Evolutionary conservation across 2,113 vertebrate genomes (phyloP).

Genomic region (Scalopus aquaticus): DNA sequence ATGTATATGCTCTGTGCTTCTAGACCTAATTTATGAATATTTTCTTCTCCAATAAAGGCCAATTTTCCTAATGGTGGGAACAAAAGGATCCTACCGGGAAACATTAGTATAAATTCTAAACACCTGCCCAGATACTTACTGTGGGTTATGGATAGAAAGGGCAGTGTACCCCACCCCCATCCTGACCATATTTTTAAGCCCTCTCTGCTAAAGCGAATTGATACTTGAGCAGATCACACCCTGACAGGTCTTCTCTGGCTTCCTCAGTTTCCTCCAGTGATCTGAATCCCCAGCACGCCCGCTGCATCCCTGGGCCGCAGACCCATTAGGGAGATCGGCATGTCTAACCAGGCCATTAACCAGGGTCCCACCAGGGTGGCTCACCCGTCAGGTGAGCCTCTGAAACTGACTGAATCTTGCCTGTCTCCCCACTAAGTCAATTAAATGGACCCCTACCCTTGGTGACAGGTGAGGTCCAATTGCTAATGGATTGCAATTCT

Average conservation of each 20-base stretch:
- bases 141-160: neutral
- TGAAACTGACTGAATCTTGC: neutral
- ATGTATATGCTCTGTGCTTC: conserved; percentile 37
- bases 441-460: conserved; percentile 34
- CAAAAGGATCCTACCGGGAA: conserved; percentile 43
- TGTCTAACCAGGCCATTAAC: neutral
- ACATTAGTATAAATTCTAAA: conserved; percentile 44
- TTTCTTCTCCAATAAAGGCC: conserved; percentile 51
- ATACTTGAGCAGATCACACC: neutral
- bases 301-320: neutral
- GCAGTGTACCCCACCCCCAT: neutral
- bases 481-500: conserved; percentile 21
- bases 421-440: conserved; percentile 39
- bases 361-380: neutral
- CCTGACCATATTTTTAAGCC: neutral
- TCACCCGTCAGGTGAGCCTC: neutral
- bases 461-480: neutral
- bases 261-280: conserved; percentile 55
- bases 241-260: neutral
- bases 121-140: neutral
- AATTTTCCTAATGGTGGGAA: conserved; percentile 44
- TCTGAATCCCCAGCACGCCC: neutral
- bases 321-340: neutral
- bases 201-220: conserved; percentile 13
- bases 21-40: conserved; percentile 47